These are phyloP conservation scores for Reticulitermes lucifugus DNA, from an alignment of 2,888 invertebrate genomes.

Conservation along the genomic window DNA sequence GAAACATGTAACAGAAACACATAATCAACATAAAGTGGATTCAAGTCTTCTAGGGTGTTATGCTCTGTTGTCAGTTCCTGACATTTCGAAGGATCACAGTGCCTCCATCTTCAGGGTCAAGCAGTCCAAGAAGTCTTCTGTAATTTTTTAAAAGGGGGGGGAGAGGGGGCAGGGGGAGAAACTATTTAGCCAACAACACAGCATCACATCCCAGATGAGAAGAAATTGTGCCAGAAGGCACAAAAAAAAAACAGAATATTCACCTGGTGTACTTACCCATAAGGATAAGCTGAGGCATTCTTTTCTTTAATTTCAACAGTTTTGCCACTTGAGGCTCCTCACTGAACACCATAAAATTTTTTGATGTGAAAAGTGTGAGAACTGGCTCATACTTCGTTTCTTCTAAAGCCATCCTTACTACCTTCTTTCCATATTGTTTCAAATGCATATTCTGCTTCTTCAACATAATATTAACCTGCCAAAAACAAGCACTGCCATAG, in stretches of 20 bases:
- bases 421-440: conserved; percentile 74
- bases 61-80: too few relatives aligned
- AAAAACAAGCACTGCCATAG: background rate
- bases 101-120: too few relatives aligned
- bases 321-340: conserved; percentile 72
- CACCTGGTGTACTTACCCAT: conserved; percentile 67
- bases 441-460: conserved; percentile 77
- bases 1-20: background rate
- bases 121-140: too few relatives aligned
- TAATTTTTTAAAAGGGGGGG: too few relatives aligned
- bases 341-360: conserved; percentile 77
- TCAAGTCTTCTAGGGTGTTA: too few relatives aligned
- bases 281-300: conserved; percentile 76
- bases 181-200: too few relatives aligned
- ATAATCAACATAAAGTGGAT: too few relatives aligned
- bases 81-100: too few relatives aligned
- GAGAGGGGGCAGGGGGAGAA: too few relatives aligned
- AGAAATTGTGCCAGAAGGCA: too few relatives aligned
- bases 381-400: conserved; percentile 77
- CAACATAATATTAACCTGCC: conserved; percentile 61
- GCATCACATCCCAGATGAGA: too few relatives aligned
- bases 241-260: too few relatives aligned
- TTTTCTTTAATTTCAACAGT: conserved; percentile 75
- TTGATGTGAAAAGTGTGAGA: conserved; percentile 72
- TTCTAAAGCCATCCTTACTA: conserved; percentile 74